A percentile compares a stretch with the other conserved stretches of the same genome.
phyloP scores from a whole-genome alignment of 2,797 vertebrate genomes.

The Enteromius anoplus region DNA sequence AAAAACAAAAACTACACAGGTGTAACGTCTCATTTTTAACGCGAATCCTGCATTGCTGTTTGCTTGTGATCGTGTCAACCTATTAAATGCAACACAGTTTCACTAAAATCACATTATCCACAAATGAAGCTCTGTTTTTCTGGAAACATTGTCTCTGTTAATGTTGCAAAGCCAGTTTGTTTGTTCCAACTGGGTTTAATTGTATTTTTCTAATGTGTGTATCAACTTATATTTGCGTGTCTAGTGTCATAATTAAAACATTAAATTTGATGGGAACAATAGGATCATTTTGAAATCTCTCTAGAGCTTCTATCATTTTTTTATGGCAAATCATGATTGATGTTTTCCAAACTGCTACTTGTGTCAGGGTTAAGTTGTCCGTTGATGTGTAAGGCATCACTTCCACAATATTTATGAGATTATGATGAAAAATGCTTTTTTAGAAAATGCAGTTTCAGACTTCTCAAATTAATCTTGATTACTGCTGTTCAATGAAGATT shows the following conservation, averaged over 20 bases:
- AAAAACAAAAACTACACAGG: not conserved
- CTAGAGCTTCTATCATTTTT: not conserved
- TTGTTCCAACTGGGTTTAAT: not conserved
- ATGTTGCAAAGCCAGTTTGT: not conserved
- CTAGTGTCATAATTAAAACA: not conserved
- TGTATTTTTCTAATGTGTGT: not conserved
- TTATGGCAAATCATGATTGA: slow-evolving; percentile 63
- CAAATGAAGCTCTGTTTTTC: not conserved
- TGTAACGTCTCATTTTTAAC: slow-evolving; percentile 49
- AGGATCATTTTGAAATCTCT: not conserved
- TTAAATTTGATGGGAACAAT: not conserved
- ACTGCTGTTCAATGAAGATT: slow-evolving; percentile 37
- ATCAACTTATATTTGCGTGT: not conserved
- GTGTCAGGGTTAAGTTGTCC: slow-evolving; percentile 66
- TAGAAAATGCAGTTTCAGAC: not conserved
- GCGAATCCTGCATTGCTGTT: not conserved
- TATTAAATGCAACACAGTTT: not conserved
- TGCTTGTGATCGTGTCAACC: not conserved
- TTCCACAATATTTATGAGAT: slow-evolving; percentile 59
- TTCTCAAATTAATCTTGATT: slow-evolving; percentile 68
- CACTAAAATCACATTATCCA: not conserved
- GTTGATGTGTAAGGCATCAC: slow-evolving; percentile 64
- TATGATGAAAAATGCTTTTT: slow-evolving; percentile 57
- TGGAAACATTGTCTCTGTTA: not conserved
- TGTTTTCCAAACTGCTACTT: slow-evolving; percentile 56